A percentile compares a stretch with the other conserved stretches of the same genome.
phyloP scores from a whole-genome alignment of 2,888 invertebrate species.

The Epirrita christyi region DNA sequence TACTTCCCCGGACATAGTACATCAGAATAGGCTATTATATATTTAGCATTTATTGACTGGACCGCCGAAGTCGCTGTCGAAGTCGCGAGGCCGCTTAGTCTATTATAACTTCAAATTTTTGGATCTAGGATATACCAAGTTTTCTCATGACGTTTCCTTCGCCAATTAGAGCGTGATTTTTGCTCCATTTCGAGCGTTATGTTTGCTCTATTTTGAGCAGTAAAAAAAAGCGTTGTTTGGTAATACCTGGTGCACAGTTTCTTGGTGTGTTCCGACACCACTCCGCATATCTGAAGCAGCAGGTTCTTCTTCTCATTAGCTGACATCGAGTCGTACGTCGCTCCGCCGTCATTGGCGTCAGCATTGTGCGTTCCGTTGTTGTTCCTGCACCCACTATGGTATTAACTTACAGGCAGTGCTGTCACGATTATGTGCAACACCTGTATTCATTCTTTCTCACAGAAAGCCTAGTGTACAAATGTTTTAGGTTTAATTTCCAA shows the following conservation, averaged over 20 bases:
- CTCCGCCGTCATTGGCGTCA: slow-evolving; percentile 82
- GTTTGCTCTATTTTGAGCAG: too few relatives aligned
- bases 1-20: too few relatives aligned
- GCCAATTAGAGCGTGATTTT: too few relatives aligned
- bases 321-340: slow-evolving; percentile 86
- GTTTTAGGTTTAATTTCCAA: neutral
- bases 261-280: slow-evolving; percentile 90
- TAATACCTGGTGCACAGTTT: slow-evolving; percentile 87
- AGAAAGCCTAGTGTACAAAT: neutral
- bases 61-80: too few relatives aligned
- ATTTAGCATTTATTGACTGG: too few relatives aligned
- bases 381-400: slow-evolving; percentile 53
- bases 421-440: neutral
- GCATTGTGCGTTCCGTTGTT: slow-evolving; percentile 71
- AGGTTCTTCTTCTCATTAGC: slow-evolving; percentile 86
- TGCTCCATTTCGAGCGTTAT: too few relatives aligned
- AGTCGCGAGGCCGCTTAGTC: too few relatives aligned
- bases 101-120: too few relatives aligned
- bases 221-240: too few relatives aligned
- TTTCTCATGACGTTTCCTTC: too few relatives aligned
- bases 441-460: neutral
- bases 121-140: too few relatives aligned
- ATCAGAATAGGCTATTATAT: too few relatives aligned
- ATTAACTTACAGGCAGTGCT: neutral
- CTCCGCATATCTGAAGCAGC: slow-evolving; percentile 88